A percentile compares a stretch with the other conserved stretches of the same genome.
Conservation (phyloP, 2,888 invertebrate species). For the Plagodis pulveraria region DNA sequence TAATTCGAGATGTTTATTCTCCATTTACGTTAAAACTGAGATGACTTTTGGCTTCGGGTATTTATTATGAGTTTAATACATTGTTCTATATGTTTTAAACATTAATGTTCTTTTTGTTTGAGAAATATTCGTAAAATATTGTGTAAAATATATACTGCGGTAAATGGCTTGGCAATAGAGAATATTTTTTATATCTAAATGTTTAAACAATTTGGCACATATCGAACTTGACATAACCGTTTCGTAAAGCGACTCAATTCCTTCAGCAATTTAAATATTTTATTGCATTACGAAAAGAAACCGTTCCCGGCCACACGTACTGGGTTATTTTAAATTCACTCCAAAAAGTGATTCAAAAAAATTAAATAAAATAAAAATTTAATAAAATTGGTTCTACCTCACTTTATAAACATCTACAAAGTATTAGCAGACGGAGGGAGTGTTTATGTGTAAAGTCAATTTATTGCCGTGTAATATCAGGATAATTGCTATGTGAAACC, state of each 20-base stretch:
- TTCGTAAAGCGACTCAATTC: constrained; percentile 15
- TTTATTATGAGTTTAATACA: constrained; percentile 25
- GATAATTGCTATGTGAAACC: constrained; percentile 70
- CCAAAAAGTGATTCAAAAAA: constrained; percentile 28
- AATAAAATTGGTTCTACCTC: constrained; percentile 56
- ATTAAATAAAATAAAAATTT: constrained; percentile 47
- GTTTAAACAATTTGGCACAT: neutral
- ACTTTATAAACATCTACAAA: constrained; percentile 52
- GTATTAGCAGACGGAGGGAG: constrained; percentile 60
- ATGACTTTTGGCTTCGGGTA: constrained; percentile 25
- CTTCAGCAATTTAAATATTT: constrained; percentile 25
- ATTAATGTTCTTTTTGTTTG: constrained; percentile 13
- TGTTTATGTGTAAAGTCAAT: constrained; percentile 47
- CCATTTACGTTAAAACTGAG: constrained; percentile 31
- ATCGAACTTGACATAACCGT: constrained; percentile 6
- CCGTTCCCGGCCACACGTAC: constrained; percentile 34
- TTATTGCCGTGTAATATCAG: constrained; percentile 76
- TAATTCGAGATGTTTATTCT: constrained; percentile 35
- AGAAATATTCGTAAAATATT: constrained; percentile 2
- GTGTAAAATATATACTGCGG: neutral
- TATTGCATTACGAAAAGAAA: constrained; percentile 30
- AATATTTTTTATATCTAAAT: no score
- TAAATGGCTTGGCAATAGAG: neutral
- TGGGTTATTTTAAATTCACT: constrained; percentile 34
- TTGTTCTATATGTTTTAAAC: constrained; percentile 9